phyloP scores from a whole-genome alignment of 2,113 vertebrate species.

The Ictalurus furcatus region DNA sequence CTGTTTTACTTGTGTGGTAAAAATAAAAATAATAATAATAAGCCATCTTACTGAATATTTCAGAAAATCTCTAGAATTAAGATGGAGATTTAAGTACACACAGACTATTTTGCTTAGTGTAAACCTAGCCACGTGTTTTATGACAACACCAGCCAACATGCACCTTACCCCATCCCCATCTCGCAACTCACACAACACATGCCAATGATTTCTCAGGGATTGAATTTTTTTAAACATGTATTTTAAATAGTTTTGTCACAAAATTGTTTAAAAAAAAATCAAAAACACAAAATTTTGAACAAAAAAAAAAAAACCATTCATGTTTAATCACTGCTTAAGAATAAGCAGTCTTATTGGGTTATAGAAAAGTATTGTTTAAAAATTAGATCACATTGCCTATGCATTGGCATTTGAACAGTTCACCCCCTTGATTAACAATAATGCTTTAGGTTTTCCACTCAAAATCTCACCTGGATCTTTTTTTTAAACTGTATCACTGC shows the following conservation, averaged over 20 bases:
- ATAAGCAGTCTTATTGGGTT: constrained; percentile 60
- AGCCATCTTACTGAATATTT: background rate
- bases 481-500: background rate
- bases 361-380: constrained; percentile 54
- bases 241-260: constrained; percentile 66
- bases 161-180: background rate
- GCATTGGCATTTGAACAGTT: constrained; percentile 52
- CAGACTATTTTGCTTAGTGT: constrained; percentile 51
- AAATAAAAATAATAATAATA: background rate
- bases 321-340: constrained; percentile 61
- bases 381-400: constrained; percentile 52
- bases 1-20: background rate
- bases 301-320: constrained; percentile 50
- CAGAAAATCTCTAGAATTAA: background rate
- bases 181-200: constrained; percentile 54
- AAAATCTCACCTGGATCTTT: background rate
- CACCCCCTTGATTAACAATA: constrained; percentile 53
- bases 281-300: constrained; percentile 55
- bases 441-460: constrained; percentile 7
- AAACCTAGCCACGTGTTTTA: constrained; percentile 56
- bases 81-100: background rate
- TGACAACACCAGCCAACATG: constrained; percentile 7
- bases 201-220: constrained; percentile 60
- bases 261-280: constrained; percentile 48
- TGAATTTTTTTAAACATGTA: constrained; percentile 62